Conservation (phyloP, 2,113 vertebrate genomes). For the Chlorocebus sabaeus region DNA sequence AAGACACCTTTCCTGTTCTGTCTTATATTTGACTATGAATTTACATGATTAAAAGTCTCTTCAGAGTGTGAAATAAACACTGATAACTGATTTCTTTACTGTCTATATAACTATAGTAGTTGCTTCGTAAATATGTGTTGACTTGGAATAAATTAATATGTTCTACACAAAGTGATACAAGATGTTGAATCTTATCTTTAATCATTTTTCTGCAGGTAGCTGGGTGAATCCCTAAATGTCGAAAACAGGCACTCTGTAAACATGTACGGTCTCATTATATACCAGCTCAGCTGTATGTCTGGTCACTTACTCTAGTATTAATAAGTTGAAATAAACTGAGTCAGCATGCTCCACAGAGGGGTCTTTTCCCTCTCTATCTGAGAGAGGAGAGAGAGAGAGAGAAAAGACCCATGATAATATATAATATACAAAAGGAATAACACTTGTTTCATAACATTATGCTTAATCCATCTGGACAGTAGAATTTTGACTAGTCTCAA, state of each 20-base stretch:
- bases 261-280: background rate
- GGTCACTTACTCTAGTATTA: background rate
- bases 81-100: background rate
- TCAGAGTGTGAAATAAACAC: background rate
- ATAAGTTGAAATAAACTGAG: background rate
- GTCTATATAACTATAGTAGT: background rate
- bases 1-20: background rate
- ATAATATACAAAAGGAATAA: slow-evolving; percentile 1
- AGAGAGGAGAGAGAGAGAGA: background rate
- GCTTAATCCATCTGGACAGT: background rate
- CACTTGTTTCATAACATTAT: background rate
- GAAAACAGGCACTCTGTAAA: background rate
- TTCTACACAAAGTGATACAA: background rate
- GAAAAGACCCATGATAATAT: background rate
- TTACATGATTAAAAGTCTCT: slow-evolving; percentile 20
- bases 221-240: background rate
- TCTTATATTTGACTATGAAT: background rate
- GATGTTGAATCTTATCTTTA: background rate
- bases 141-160: background rate
- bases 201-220: background rate
- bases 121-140: background rate
- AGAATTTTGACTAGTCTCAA: background rate
- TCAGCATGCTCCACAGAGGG: background rate
- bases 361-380: background rate
- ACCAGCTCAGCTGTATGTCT: background rate